Conservation (phyloP, 1,140 invertebrate genomes). For the Ctenoplectra terminalis region DNA sequence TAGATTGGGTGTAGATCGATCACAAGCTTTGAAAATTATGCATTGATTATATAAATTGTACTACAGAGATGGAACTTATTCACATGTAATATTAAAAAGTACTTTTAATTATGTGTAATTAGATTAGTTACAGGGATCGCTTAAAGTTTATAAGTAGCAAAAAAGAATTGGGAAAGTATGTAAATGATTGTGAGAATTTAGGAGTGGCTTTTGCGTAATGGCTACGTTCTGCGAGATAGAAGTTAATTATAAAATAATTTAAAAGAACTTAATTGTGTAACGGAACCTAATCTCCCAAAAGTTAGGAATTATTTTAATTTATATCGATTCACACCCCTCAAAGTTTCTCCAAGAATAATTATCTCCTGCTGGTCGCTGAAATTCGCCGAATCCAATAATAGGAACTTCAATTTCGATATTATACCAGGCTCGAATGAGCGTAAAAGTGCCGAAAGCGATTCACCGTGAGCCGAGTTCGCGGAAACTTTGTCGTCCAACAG, state of each 20-base stretch:
- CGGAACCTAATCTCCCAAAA: not conserved
- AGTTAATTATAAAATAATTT: not conserved
- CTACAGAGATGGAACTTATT: no score
- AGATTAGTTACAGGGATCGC: no score
- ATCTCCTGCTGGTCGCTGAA: not conserved
- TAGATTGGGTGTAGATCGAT: no score
- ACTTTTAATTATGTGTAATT: no score
- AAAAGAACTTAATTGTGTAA: not conserved
- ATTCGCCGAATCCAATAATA: constrained; percentile 8
- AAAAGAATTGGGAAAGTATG: no score
- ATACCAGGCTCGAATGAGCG: not conserved
- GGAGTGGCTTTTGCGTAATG: no score
- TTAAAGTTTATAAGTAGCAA: no score
- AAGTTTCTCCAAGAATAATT: constrained; percentile 10
- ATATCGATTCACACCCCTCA: not conserved
- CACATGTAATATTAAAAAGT: no score
- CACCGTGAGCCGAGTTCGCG: not conserved
- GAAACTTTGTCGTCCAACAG: constrained; percentile 7
- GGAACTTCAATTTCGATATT: constrained; percentile 26
- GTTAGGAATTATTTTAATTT: not conserved
- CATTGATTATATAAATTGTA: no score
- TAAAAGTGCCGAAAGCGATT: constrained; percentile 33
- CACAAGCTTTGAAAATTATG: no score
- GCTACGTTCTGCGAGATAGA: not conserved
- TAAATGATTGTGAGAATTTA: no score